Evolutionary conservation across 1,140 invertebrate species (phyloP).

Genomic region (Scylla paramamosain): DNA sequence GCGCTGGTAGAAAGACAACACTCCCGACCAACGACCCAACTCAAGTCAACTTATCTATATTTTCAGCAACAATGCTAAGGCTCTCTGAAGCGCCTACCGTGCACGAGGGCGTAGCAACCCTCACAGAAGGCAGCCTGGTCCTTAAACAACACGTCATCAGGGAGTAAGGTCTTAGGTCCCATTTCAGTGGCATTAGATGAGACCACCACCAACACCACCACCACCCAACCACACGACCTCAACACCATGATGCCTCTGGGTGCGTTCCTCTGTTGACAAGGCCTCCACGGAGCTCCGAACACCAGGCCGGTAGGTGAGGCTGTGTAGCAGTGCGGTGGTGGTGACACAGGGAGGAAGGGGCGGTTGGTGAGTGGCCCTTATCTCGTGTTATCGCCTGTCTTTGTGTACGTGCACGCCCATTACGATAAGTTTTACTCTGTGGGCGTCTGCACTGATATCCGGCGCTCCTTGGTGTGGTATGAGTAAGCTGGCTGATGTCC

Average conservation of each 20-base stretch:
- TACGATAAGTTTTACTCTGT: neutral
- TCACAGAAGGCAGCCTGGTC: conserved; percentile 61
- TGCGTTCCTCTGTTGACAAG: neutral
- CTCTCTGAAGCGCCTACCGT: neutral
- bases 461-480: neutral
- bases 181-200: neutral
- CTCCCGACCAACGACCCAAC: too few species aligned
- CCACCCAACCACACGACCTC: neutral
- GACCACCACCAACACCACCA: neutral
- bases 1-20: too few species aligned
- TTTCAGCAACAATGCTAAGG: too few species aligned
- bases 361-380: neutral
- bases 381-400: neutral
- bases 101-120: conserved; percentile 53
- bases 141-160: conserved; percentile 51
- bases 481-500: neutral
- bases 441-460: neutral
- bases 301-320: neutral
- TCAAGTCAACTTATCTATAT: too few species aligned
- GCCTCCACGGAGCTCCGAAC: too few species aligned
- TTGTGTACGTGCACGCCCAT: neutral
- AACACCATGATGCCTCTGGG: neutral
- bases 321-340: neutral
- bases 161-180: conserved; percentile 34
- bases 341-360: neutral